Evolutionary conservation across 2,113 vertebrate species (phyloP).

Genomic region (Apistogramma diplotaenia): DNA sequence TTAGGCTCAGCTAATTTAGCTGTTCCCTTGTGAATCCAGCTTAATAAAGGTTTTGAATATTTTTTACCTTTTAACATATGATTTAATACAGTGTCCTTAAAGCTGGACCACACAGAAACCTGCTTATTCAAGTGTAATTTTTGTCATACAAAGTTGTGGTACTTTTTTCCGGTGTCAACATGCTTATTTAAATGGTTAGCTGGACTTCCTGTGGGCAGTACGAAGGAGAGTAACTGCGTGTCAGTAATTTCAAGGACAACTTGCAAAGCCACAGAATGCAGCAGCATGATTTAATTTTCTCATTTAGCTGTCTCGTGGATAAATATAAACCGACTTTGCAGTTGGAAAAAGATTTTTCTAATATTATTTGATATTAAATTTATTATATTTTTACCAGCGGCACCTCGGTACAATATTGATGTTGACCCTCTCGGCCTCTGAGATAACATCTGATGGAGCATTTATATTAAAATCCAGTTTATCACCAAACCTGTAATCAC

Average conservation of each 20-base stretch:
- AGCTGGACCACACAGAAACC: background rate
- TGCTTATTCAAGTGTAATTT: background rate
- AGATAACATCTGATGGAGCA: background rate
- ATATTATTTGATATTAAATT: background rate
- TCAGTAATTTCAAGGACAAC: background rate
- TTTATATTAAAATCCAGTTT: background rate
- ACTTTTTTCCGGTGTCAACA: background rate
- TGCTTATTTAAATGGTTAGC: background rate
- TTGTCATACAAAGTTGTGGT: background rate
- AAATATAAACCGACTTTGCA: background rate
- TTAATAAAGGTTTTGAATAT: slow-evolving; percentile 7
- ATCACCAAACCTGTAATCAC: background rate
- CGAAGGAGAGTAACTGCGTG: background rate
- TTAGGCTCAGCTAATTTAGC: background rate
- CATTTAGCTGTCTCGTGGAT: background rate
- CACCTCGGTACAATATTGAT: background rate
- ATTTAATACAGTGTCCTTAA: background rate
- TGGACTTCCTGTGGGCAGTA: background rate
- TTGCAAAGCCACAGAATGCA: background rate
- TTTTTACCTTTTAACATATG: background rate
- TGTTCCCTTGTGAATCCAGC: background rate
- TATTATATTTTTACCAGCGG: background rate
- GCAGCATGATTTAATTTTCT: background rate
- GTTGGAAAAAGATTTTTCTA: background rate
- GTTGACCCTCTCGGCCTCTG: background rate